A percentile compares a stretch with the other conserved stretches of the same genome.
Conservation (phyloP, 2,797 vertebrate genomes). For the Chlorospingus semifuscus region DNA sequence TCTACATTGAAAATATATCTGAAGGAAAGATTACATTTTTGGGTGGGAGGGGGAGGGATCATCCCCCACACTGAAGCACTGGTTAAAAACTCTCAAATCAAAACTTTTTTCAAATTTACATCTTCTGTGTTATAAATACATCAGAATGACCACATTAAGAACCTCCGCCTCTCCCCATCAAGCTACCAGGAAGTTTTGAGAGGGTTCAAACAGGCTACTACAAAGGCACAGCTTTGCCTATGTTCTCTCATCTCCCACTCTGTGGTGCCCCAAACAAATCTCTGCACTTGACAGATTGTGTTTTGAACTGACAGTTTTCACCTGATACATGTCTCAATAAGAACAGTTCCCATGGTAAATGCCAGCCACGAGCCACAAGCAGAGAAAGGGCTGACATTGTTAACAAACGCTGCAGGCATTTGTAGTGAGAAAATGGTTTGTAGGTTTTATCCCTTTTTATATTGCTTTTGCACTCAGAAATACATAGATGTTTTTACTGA, state of each 20-base stretch:
- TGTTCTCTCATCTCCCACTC: not conserved
- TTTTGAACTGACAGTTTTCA: not conserved
- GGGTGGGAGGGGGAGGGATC: accelerated
- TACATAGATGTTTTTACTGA: not conserved
- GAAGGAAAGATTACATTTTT: not conserved
- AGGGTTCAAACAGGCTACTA: not conserved
- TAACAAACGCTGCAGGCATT: not conserved
- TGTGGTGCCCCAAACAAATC: not conserved
- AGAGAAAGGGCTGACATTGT: not conserved
- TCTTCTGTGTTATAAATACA: not conserved
- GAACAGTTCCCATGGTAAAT: not conserved
- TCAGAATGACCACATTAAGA: not conserved
- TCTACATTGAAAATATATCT: not conserved
- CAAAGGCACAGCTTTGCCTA: not conserved
- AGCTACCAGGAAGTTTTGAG: not conserved
- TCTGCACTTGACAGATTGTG: not conserved
- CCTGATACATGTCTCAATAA: not conserved
- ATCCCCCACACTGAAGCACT: not conserved
- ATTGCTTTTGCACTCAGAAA: not conserved
- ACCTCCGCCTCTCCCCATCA: not conserved
- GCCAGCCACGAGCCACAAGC: not conserved
- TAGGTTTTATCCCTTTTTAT: not conserved
- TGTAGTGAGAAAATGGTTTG: not conserved
- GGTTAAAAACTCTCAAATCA: not conserved
- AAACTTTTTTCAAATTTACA: not conserved